These are phyloP conservation scores for Micronisus gabar DNA, from an alignment of 2,113 vertebrate genomes.

Conservation along the genomic window DNA sequence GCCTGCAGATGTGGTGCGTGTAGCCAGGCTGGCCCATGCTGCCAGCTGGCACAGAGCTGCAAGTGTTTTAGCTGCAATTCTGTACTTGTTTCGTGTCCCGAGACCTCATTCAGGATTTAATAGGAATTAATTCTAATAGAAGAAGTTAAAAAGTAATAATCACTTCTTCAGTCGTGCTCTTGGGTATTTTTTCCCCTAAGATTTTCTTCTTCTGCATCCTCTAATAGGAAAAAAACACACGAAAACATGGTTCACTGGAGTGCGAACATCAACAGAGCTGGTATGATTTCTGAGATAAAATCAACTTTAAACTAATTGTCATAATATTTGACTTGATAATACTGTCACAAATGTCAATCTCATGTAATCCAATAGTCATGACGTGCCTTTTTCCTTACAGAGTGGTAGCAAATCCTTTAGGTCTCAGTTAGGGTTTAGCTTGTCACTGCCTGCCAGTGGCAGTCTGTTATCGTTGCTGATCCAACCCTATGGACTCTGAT, in stretches of 20 bases:
- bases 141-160: neutral
- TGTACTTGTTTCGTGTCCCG: neutral
- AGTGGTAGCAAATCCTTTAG: neutral
- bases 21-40: neutral
- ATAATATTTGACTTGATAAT: neutral
- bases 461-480: neutral
- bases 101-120: neutral
- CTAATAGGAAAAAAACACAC: neutral
- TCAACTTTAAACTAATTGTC: neutral
- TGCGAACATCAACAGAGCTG: neutral
- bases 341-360: neutral
- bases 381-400: neutral
- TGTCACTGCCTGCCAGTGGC: rapidly evolving
- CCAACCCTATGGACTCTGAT: neutral
- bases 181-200: neutral
- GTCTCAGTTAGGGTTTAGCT: neutral
- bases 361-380: neutral
- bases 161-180: neutral
- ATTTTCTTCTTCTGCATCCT: neutral
- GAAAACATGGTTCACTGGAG: neutral
- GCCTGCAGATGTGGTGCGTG: neutral
- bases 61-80: neutral
- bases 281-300: neutral
- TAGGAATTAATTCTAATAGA: neutral
- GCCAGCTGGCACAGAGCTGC: neutral